phyloP scores from a whole-genome alignment of 2,888 invertebrate genomes.

The Amblyteles armatorius region DNA sequence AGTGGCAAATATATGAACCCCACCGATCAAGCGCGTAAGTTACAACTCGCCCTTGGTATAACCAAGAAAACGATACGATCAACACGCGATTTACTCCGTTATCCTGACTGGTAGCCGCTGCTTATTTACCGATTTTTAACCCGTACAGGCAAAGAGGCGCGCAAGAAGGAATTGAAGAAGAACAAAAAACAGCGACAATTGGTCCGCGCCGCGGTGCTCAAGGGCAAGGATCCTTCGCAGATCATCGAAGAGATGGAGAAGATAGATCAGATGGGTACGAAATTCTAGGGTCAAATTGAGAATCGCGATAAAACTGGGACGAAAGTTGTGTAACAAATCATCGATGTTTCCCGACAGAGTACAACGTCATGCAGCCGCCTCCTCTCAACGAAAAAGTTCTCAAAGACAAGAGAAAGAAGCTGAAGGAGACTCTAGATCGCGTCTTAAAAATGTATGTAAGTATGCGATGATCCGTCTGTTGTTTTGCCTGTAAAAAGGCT shows the following conservation, averaged over 20 bases:
- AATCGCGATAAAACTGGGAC: not conserved
- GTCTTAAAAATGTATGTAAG: conserved; percentile 98
- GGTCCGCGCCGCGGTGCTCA: conserved; percentile 98
- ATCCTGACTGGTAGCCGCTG: conserved; percentile 31
- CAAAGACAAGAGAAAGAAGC: conserved; percentile 97
- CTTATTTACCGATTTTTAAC: conserved; percentile 47
- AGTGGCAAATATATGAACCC: conserved; percentile 99
- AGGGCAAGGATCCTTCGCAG: conserved; percentile 98
- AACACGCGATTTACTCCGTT: conserved; percentile 3
- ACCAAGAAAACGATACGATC: conserved; percentile 57
- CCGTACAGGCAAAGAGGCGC: conserved; percentile 95
- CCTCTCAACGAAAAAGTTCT: conserved; percentile 98
- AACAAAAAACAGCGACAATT: conserved; percentile 98
- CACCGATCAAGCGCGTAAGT: conserved; percentile 99
- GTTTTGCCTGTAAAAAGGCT: not conserved
- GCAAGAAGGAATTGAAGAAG: conserved; percentile 98
- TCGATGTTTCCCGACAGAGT: conserved; percentile 88
- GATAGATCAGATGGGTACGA: conserved; percentile 98
- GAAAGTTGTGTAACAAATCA: not conserved
- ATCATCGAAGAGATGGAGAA: conserved; percentile 98
- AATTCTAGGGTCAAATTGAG: not conserved
- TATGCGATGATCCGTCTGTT: conserved; percentile 79
- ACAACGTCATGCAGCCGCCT: conserved; percentile 97
- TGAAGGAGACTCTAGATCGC: conserved; percentile 97
- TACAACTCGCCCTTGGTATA: conserved; percentile 68